Conservation (phyloP, 2,888 invertebrate genomes). For the Acanthoscelides obtectus region DNA sequence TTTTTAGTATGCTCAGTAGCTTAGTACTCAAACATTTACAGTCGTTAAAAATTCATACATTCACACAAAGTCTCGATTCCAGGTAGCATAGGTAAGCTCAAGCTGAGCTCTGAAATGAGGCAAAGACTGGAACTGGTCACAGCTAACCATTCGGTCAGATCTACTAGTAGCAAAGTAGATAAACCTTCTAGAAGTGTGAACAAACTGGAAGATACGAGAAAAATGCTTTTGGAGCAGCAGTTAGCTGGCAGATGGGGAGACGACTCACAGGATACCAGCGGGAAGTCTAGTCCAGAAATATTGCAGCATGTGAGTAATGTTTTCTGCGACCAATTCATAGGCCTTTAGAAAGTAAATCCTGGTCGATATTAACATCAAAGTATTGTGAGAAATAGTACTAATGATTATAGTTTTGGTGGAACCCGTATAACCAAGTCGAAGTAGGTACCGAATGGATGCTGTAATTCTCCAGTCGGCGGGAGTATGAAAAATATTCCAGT, state of each 20-base stretch:
- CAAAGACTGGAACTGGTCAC: slow-evolving; percentile 85
- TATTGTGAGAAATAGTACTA: too few relatives aligned
- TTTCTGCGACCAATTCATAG: not conserved
- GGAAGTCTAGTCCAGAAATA: slow-evolving; percentile 42
- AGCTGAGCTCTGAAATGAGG: slow-evolving; percentile 88
- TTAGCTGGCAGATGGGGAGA: slow-evolving; percentile 62
- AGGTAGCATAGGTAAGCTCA: slow-evolving; percentile 85
- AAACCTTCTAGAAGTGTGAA: slow-evolving; percentile 67
- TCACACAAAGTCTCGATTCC: not conserved
- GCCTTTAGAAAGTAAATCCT: too few relatives aligned
- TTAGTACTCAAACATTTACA: too few relatives aligned
- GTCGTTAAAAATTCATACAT: too few relatives aligned
- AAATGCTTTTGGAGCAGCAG: slow-evolving; percentile 80
- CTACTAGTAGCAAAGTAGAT: slow-evolving; percentile 66
- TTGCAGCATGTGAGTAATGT: slow-evolving; percentile 33
- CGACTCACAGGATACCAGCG: slow-evolving; percentile 52
- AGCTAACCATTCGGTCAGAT: slow-evolving; percentile 80
- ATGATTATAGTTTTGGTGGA: too few relatives aligned
- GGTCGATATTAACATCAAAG: too few relatives aligned
- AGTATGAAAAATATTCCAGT: too few relatives aligned
- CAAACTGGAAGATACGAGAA: slow-evolving; percentile 81
- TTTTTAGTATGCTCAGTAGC: too few relatives aligned
- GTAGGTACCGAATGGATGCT: too few relatives aligned
- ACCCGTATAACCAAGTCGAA: too few relatives aligned
- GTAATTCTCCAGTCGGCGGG: too few relatives aligned